phyloP scores from a whole-genome alignment of 2,113 vertebrate genomes.

The Riparia riparia region DNA sequence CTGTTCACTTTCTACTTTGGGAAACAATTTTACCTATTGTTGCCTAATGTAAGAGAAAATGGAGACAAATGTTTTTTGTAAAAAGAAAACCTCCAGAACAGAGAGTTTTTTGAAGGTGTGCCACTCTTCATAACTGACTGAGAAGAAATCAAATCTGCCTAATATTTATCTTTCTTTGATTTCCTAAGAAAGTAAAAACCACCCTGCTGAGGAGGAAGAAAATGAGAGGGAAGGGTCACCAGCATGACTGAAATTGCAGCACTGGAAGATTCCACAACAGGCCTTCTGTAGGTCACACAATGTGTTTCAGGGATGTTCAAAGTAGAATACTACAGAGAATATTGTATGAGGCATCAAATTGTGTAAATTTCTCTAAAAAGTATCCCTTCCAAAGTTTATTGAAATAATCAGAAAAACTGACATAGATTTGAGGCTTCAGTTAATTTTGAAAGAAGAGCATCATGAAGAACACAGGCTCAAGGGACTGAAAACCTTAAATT shows the following conservation, averaged over 20 bases:
- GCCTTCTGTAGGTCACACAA: not conserved
- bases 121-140: not conserved
- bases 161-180: not conserved
- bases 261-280: not conserved
- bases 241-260: not conserved
- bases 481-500: not conserved
- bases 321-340: not conserved
- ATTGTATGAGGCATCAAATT: not conserved
- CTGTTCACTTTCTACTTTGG: not conserved
- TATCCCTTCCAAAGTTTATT: not conserved
- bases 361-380: not conserved
- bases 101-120: not conserved
- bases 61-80: not conserved
- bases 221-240: not conserved
- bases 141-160: not conserved
- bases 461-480: not conserved
- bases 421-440: not conserved
- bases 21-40: not conserved
- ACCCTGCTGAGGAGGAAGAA: not conserved
- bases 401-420: not conserved
- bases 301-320: not conserved
- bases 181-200: not conserved
- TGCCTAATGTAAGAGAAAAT: not conserved
- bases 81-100: not conserved
- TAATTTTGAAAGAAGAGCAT: not conserved